These are phyloP conservation scores for Eristalis intricaria DNA, from an alignment of 2,888 invertebrate species.

Conservation along the genomic window DNA sequence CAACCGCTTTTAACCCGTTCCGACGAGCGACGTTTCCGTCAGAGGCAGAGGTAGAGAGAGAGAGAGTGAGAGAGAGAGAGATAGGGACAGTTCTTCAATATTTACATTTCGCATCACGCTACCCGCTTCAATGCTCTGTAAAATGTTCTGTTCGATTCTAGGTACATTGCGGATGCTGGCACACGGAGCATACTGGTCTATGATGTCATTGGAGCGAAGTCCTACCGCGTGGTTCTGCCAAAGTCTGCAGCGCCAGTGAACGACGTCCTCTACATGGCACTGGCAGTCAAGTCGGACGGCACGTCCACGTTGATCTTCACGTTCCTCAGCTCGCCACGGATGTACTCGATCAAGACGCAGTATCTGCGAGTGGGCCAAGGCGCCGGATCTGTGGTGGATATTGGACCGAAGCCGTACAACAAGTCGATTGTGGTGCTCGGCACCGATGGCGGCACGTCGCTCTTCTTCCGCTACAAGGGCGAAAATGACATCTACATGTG, in stretches of 20 bases:
- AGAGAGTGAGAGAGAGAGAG: not conserved
- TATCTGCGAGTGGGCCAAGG: slow-evolving; percentile 83
- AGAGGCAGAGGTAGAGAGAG: not conserved
- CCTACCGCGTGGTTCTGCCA: slow-evolving; percentile 84
- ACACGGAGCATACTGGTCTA: slow-evolving; percentile 82
- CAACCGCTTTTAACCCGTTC: not conserved
- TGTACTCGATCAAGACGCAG: slow-evolving; percentile 84
- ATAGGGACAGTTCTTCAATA: not conserved
- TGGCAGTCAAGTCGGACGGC: slow-evolving; percentile 82
- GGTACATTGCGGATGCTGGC: slow-evolving; percentile 80
- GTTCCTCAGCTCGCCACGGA: slow-evolving; percentile 83
- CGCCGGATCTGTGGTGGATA: slow-evolving; percentile 83
- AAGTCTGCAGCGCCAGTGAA: slow-evolving; percentile 81
- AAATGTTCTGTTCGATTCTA: slow-evolving; percentile 53
- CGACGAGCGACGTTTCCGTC: not conserved
- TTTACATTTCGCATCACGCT: slow-evolving; percentile 9
- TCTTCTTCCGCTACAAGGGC: slow-evolving; percentile 85
- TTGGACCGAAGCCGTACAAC: slow-evolving; percentile 83
- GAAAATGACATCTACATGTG: slow-evolving; percentile 85
- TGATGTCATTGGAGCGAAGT: slow-evolving; percentile 82
- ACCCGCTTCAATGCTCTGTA: not conserved
- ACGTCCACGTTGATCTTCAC: slow-evolving; percentile 83
- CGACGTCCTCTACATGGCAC: slow-evolving; percentile 84
- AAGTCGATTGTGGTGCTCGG: slow-evolving; percentile 84
- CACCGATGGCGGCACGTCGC: slow-evolving; percentile 83